Evolutionary conservation across 2,888 invertebrate genomes (phyloP), one percentile per base, ranked within the genome.

Genomic region (Andrena fulva): DNA sequence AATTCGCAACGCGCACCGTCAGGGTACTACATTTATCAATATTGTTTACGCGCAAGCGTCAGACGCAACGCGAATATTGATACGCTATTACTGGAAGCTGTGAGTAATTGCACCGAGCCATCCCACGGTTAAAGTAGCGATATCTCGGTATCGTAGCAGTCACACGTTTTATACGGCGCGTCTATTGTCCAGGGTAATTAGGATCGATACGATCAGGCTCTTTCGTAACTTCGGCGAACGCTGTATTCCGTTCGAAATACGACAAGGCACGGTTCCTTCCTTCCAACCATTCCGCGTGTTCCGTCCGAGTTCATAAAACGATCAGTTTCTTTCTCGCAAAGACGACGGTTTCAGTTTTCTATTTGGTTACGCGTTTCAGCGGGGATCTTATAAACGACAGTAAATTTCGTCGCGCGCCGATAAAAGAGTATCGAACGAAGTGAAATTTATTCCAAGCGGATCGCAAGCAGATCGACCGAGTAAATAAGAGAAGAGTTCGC

Each of bases 61-160:
- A 2, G 60, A 70, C 54, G 31, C 50, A 56, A 71, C 31, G 12
- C 48, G 69, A 63, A 59, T 59, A 70, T 63, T 10, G 54, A 69
- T 80, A 69, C 27, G 52, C 54, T 20, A 77, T 62, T 80, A 33
- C 56, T 70, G 70, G 70, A 70, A 70, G 60, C 59, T 56, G 59
- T 31, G 35, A 42, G 48, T 29, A 31, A 59, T 70, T 31, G 52
- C 62, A 10, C 16, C 33, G 24, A 29, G 29, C n/a, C 33, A 64
- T 69, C 56, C 64, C 52, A 64, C 70, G 70, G 31, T 60, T 59
- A 64, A 63, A 64, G n/a, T 48, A 56, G 24, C 59, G 27, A 33
- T 77, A 56, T 59, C 48, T 64, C 56, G 20, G 56, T 35, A 77
- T 56, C 70, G 70, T 16, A 12, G 56, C 20, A 60, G 31, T 31